Conservation (phyloP, 2,888 invertebrate species). For the Antitype chi region DNA sequence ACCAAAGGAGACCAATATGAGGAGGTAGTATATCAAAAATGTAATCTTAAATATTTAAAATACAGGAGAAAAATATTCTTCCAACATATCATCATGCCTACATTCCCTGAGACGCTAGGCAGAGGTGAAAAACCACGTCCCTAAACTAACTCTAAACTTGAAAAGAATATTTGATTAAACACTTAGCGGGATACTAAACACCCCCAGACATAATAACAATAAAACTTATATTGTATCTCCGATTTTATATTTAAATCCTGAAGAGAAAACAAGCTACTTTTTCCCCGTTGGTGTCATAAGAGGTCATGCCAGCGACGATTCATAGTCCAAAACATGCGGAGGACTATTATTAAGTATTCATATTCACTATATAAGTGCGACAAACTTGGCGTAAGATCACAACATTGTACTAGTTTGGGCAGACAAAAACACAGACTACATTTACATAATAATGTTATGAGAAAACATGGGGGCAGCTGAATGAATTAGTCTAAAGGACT, state of each 20-base stretch:
- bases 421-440: constrained; percentile 40
- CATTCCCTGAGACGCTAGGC: too few relatives aligned
- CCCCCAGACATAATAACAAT: too few relatives aligned
- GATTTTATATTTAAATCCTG: background rate
- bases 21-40: too few relatives aligned
- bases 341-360: constrained; percentile 28
- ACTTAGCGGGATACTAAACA: too few relatives aligned
- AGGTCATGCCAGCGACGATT: background rate
- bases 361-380: constrained; percentile 5
- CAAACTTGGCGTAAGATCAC: constrained; percentile 40
- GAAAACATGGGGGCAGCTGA: background rate
- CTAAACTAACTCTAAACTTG: too few relatives aligned
- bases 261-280: background rate
- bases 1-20: too few relatives aligned
- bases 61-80: too few relatives aligned
- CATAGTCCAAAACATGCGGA: background rate
- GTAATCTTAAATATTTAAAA: too few relatives aligned
- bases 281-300: background rate
- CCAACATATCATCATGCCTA: too few relatives aligned
- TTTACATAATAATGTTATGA: constrained; percentile 39
- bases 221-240: too few relatives aligned
- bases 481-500: background rate
- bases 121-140: too few relatives aligned
- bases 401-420: constrained; percentile 16
- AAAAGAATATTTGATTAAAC: too few relatives aligned